Base-by-base conservation (phyloP, 2,888 invertebrate genomes). In the Tinea trinotella region DNA sequence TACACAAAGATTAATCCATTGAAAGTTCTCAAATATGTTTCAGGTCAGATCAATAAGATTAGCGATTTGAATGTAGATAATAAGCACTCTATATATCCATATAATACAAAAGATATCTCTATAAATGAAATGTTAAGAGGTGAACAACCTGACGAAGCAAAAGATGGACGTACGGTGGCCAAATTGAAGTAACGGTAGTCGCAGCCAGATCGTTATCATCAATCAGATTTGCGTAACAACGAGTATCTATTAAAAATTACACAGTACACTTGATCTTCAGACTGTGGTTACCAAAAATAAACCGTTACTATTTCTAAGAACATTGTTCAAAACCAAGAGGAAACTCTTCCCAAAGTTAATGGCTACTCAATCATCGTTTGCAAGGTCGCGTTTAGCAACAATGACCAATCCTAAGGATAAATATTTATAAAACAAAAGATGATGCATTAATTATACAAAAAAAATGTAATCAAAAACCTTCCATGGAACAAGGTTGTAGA, bases 161-260 rank as follows among this genome's bases (percentile, higher is more conserved):
- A 50, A 50, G 50, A 50, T 65, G 68, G 66, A 71, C 72, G 64
- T 66, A 71, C 79, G 68, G 79, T 81, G 82, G 79, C 76, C 76
- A 81, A 82, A 81, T 78, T 72, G 74, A 78, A 73, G 67, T 81
- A 84, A 85, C 84, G 84, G 84, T 74, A 74, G 68, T 61, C 56
- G 60, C 59, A 63, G 62, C 55, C 65, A 64, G 74, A 77, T 81
- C 69, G 76, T 83, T 77, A 84, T 82, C 85, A 78, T 83, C 77
- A 74, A 83, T 84, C 82, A 82, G 80, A 76, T 82, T 81, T 82
- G 80, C 81, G 78, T 81, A 84, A 84, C 80, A n/a, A n/a, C n/a
- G n/a, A n/a, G n/a, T 71, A 80, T 80, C 70, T 76, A 73, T 74
- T 77, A 75, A 71, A 77, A 79, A 80, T 81, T 80, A 77, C 73